Percentiles rank a stretch among this genome's conserved stretches.
These are phyloP conservation scores for Paraplagusia blochii DNA, from an alignment of 2,113 vertebrate species.

Conservation along the genomic window DNA sequence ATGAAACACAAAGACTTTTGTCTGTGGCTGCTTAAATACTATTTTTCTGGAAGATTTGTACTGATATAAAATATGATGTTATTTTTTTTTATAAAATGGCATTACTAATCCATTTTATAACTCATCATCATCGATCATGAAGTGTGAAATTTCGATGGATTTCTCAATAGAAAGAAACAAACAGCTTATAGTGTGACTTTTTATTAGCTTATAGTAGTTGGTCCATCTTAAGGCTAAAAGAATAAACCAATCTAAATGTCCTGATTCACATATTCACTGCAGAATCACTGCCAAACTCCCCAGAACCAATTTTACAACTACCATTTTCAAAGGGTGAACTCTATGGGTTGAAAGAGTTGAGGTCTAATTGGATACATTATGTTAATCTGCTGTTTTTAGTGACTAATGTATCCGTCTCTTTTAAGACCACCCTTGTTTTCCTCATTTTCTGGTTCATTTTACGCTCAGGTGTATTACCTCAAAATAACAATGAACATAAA, in stretches of 20 bases:
- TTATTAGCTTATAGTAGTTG: not conserved
- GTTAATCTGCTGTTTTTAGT: constrained; percentile 2
- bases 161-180: no score
- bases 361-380: constrained; percentile 34
- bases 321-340: not conserved
- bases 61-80: not conserved
- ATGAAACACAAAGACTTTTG: not conserved
- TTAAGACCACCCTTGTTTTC: no score
- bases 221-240: not conserved
- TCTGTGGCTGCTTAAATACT: not conserved
- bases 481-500: no score
- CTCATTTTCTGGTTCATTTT: no score
- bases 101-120: no score
- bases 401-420: no score
- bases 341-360: constrained; percentile 21
- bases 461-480: no score
- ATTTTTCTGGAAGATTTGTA: not conserved
- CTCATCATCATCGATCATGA: no score
- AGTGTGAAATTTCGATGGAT: no score
- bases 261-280: no score
- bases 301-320: not conserved
- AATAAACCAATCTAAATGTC: no score
- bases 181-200: no score
- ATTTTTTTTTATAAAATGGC: not conserved
- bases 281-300: not conserved